phyloP scores from a whole-genome alignment of 1,140 invertebrate genomes.

The Microplitis demolitor region DNA sequence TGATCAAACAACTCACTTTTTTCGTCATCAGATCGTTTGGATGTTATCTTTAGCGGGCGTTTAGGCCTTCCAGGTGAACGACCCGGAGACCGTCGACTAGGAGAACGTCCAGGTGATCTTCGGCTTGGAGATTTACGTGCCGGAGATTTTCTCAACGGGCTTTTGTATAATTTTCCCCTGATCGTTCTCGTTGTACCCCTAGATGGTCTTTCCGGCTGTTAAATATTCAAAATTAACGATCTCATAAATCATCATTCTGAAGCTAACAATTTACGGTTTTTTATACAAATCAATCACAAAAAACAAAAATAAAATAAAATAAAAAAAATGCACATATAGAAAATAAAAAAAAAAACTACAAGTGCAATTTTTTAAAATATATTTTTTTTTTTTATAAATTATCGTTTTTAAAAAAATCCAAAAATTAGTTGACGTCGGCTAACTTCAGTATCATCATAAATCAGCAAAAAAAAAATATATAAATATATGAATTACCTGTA shows the following conservation, averaged over 20 bases:
- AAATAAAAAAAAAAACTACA: background rate
- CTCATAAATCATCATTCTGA: too few species aligned
- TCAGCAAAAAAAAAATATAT: background rate
- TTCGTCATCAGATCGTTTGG: constrained; percentile 26
- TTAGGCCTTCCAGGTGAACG: constrained; percentile 37
- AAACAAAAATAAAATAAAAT: too few species aligned
- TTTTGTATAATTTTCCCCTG: constrained; percentile 37
- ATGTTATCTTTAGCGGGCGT: constrained; percentile 40
- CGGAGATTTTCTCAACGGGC: constrained; percentile 43
- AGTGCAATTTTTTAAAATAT: too few species aligned
- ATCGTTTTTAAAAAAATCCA: too few species aligned
- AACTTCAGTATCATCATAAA: background rate
- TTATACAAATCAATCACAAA: background rate
- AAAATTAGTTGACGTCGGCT: too few species aligned
- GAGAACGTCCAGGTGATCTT: constrained; percentile 38
- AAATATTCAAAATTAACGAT: background rate
- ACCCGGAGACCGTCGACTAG: constrained; percentile 33
- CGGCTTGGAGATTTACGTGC: constrained; percentile 34
- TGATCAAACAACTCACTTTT: constrained; percentile 34
- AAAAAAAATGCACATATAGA: background rate
- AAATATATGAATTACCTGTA: constrained; percentile 41
- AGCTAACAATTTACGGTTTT: too few species aligned
- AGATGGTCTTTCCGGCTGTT: constrained; percentile 40
- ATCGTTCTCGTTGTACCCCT: constrained; percentile 37
- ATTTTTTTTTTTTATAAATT: too few species aligned